Evolutionary conservation across 2,888 invertebrate species (phyloP).

Genomic region (Cordilura impudica): DNA sequence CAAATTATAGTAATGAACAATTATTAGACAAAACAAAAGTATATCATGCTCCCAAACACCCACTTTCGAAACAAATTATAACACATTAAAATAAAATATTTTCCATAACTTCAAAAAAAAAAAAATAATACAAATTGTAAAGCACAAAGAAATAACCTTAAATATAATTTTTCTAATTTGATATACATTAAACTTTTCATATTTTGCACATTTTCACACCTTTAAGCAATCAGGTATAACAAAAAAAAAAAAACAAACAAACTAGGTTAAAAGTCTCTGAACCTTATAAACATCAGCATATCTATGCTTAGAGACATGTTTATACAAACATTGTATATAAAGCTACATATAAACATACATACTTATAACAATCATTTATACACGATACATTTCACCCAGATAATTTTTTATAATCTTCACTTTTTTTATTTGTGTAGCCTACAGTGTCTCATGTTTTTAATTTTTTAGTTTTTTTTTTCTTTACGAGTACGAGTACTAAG

Average conservation of each 20-base stretch:
- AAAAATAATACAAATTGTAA: conserved; percentile 19
- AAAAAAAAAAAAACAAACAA: conserved; percentile 18
- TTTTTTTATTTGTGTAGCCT: conserved; percentile 38
- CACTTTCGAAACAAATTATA: conserved; percentile 14
- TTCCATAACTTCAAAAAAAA: conserved; percentile 16
- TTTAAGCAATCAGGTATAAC: conserved; percentile 42
- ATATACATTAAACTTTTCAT: background rate
- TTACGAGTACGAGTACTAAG: no score
- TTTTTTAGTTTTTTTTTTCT: background rate
- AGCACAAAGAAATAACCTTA: background rate
- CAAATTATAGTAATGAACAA: conserved; percentile 31
- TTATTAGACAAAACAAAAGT: conserved; percentile 3
- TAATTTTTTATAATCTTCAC: conserved; percentile 52
- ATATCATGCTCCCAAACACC: background rate
- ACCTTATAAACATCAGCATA: conserved; percentile 48
- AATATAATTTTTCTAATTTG: conserved; percentile 3
- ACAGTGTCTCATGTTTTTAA: conserved; percentile 39
- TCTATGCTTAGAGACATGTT: conserved; percentile 29
- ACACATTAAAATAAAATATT: conserved; percentile 7
- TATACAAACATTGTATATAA: background rate
- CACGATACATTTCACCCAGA: conserved; percentile 15
- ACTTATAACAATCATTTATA: background rate
- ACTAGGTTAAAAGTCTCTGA: conserved; percentile 59
- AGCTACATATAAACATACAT: background rate
- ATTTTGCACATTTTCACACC: conserved; percentile 45